These are phyloP conservation scores for Hydrotaea cyrtoneurina DNA, from an alignment of 2,888 invertebrate genomes.

Conservation along the genomic window DNA sequence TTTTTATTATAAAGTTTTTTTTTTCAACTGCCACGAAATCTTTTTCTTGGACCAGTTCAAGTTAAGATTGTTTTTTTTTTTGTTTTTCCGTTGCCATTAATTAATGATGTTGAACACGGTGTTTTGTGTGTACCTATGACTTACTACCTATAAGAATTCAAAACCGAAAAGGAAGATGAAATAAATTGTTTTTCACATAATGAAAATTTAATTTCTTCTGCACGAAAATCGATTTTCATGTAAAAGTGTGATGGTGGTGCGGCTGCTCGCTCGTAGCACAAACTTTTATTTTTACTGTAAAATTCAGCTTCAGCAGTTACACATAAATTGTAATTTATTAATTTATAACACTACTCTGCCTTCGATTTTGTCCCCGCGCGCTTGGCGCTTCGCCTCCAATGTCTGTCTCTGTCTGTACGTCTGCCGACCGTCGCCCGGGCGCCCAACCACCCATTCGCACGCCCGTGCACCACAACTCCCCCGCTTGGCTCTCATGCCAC, in stretches of 20 bases:
- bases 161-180: neutral
- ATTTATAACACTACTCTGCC: slow-evolving; percentile 75
- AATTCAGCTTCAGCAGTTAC: slow-evolving; percentile 68
- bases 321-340: slow-evolving; percentile 79
- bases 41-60: too few species aligned
- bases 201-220: slow-evolving; percentile 64
- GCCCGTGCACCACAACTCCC: neutral
- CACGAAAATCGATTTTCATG: slow-evolving; percentile 67
- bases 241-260: slow-evolving; percentile 45
- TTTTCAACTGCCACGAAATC: too few species aligned
- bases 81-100: neutral
- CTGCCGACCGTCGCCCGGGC: slow-evolving; percentile 39
- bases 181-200: slow-evolving; percentile 50
- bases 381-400: neutral
- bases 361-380: slow-evolving; percentile 15
- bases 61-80: too few species aligned
- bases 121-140: neutral
- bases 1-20: too few species aligned
- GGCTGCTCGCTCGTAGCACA: neutral
- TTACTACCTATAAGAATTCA: neutral
- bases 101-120: neutral
- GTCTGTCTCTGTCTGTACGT: neutral
- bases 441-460: slow-evolving; percentile 40
- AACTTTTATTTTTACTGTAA: slow-evolving; percentile 57
- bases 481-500: neutral